Conservation (phyloP, 1,140 invertebrate genomes). For the Psilanteris sp. region DNA sequence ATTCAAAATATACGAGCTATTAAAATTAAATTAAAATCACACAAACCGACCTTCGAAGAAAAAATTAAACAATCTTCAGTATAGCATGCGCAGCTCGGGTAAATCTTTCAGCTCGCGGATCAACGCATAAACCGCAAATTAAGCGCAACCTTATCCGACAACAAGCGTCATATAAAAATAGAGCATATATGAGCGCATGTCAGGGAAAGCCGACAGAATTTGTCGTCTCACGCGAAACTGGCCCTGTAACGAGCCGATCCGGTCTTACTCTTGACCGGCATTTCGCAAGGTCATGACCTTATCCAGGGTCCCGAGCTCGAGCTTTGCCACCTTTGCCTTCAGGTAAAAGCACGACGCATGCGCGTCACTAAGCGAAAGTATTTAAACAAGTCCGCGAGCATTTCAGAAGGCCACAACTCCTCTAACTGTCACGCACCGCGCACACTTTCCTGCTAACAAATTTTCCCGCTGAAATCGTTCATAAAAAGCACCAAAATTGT, state of each 20-base stretch:
- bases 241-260: constrained; percentile 36
- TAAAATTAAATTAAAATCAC: too few species aligned
- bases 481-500: too few species aligned
- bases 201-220: constrained; percentile 23
- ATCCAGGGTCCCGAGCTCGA: constrained; percentile 65
- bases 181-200: neutral
- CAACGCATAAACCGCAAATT: constrained; percentile 4
- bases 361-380: constrained; percentile 71
- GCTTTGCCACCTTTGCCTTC: constrained; percentile 55
- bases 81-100: too few species aligned
- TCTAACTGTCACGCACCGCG: constrained; percentile 69
- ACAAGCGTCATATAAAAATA: constrained; percentile 1
- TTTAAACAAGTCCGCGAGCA: constrained; percentile 73
- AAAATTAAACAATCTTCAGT: too few species aligned
- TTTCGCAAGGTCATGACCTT: constrained; percentile 76
- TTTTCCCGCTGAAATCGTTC: constrained; percentile 15
- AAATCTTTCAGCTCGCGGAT: too few species aligned
- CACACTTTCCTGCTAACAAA: constrained; percentile 33
- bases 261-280: constrained; percentile 74
- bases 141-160: constrained; percentile 12
- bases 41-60: too few species aligned
- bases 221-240: constrained; percentile 13
- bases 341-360: constrained; percentile 67
- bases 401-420: constrained; percentile 73
- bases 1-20: too few species aligned